Conservation (phyloP, 2,113 vertebrate species). For the Oryzias celebensis region DNA sequence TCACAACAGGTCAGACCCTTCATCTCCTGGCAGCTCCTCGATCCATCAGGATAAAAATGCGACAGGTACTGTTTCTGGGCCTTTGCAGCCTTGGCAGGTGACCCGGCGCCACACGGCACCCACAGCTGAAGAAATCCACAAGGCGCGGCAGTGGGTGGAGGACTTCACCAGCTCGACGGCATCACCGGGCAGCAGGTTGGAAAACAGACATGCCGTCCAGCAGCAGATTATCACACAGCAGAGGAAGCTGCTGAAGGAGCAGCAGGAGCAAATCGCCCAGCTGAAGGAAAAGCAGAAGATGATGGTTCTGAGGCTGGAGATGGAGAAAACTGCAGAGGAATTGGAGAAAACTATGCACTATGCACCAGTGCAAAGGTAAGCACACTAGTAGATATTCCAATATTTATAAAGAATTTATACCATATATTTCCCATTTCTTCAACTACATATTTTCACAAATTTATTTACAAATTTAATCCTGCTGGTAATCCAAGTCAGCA, state of each 20-base stretch:
- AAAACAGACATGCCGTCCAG: conserved; percentile 78
- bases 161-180: not conserved
- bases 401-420: no score
- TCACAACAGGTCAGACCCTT: conserved; percentile 9
- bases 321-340: conserved; percentile 41
- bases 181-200: conserved; percentile 59
- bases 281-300: conserved; percentile 79
- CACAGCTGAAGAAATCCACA: conserved; percentile 51
- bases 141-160: conserved; percentile 14
- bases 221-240: conserved; percentile 85
- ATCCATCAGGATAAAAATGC: conserved; percentile 8
- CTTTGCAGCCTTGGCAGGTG: conserved; percentile 73
- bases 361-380: not conserved
- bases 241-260: conserved; percentile 84
- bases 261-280: conserved; percentile 81
- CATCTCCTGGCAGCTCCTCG: not conserved
- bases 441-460: no score
- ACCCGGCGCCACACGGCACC: conserved; percentile 59
- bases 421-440: no score
- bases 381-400: not conserved
- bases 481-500: no score
- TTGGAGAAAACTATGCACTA: not conserved
- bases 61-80: conserved; percentile 1
- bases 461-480: no score
- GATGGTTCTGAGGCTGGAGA: conserved; percentile 68